Evolutionary conservation across 2,888 invertebrate species (phyloP).

Genomic region (Agapostemon virescens): DNA sequence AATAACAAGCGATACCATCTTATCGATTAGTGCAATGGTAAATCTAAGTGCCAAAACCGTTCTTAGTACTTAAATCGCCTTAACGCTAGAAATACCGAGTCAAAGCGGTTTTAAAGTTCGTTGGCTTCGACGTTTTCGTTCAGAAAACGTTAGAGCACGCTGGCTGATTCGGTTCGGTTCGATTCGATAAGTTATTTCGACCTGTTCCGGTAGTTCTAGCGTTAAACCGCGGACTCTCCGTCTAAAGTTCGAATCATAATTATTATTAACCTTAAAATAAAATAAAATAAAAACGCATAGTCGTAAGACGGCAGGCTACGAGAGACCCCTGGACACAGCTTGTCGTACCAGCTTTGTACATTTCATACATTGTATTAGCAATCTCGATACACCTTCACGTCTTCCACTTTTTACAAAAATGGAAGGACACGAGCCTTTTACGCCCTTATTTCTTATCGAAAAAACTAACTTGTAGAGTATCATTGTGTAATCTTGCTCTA

Average conservation of each 20-base stretch:
- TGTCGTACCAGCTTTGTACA: slow-evolving; percentile 75
- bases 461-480: slow-evolving; percentile 78
- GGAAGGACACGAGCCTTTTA: slow-evolving; percentile 54
- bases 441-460: slow-evolving; percentile 72
- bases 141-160: background rate
- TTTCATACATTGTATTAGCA: slow-evolving; percentile 69
- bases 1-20: slow-evolving; percentile 54
- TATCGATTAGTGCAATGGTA: slow-evolving; percentile 74
- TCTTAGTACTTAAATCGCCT: slow-evolving; percentile 67
- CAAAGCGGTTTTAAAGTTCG: background rate
- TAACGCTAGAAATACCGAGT: slow-evolving; percentile 42
- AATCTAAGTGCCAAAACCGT: slow-evolving; percentile 79
- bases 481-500: slow-evolving; percentile 76
- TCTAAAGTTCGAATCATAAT: slow-evolving; percentile 48
- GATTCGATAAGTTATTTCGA: too few species aligned
- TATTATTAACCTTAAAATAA: slow-evolving; percentile 52
- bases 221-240: slow-evolving; percentile 19
- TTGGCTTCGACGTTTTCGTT: background rate
- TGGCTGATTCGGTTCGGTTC: too few species aligned
- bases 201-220: background rate
- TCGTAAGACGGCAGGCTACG: slow-evolving; percentile 52
- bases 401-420: slow-evolving; percentile 45
- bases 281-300: slow-evolving; percentile 42
- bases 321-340: slow-evolving; percentile 31
- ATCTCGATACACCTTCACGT: slow-evolving; percentile 46